These are phyloP conservation scores for Hypercompe scribonia DNA, from an alignment of 2,888 invertebrate genomes.

Conservation along the genomic window DNA sequence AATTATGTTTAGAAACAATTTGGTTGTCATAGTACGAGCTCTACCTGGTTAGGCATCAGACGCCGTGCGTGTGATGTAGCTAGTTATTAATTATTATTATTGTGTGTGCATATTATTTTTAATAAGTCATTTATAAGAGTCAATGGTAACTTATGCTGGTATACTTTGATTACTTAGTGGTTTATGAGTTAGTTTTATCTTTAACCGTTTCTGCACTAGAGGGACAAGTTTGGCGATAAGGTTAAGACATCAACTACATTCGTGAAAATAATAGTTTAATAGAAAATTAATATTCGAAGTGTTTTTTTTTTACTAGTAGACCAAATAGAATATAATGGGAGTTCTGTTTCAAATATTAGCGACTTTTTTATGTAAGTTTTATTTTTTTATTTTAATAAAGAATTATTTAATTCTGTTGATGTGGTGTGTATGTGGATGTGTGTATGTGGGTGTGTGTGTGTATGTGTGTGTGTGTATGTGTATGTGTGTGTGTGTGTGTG, in stretches of 20 bases:
- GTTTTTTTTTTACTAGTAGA: not conserved
- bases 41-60: not conserved
- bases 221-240: not conserved
- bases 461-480: too few relatives aligned
- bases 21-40: not conserved
- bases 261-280: not conserved
- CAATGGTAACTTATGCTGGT: not conserved
- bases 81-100: not conserved
- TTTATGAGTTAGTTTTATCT: too few relatives aligned
- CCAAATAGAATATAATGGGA: not conserved
- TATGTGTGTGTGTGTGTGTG: too few relatives aligned
- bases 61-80: not conserved
- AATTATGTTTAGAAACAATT: not conserved
- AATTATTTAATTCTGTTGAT: too few relatives aligned
- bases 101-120: not conserved
- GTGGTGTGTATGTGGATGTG: too few relatives aligned
- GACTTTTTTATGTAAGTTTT: slow-evolving; percentile 2
- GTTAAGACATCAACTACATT: not conserved
- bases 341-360: slow-evolving; percentile 1
- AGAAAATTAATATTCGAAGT: not conserved
- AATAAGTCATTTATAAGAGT: not conserved
- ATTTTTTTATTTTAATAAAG: not conserved
- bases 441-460: too few relatives aligned
- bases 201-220: not conserved
- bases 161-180: not conserved